Evolutionary conservation across 2,888 invertebrate genomes (phyloP), one percentile per base, ranked within the genome.

Genomic region (Drosophila siamana): DNA sequence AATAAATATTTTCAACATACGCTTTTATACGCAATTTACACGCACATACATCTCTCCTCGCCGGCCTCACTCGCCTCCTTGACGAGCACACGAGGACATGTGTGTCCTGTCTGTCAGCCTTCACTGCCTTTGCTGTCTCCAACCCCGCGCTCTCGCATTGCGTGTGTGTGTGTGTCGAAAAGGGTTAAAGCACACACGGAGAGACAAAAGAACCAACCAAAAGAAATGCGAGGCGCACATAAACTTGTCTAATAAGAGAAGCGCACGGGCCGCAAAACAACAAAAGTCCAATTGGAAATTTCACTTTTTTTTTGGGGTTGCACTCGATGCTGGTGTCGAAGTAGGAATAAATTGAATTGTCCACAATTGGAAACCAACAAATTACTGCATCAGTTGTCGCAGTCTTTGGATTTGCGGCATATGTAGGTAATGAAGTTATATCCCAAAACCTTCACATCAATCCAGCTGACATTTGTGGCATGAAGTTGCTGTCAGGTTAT

Each of bases 1-100:
- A 90, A 90, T 90, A 90, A 90, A 90, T 90, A 91, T 89, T 87
- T 91, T 86, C 82, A 89, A 86, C 89, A 90, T 78, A 81, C 80
- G 76, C 78, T 88, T 86, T 86, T 86, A 88, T 88, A 86, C 89
- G 89, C 89, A 86, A 86, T 89, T 86, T 86, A 65, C 86, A 86
- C 89, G 86, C 88, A 66, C 80, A 89, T 86, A 76, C 88, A 89
- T 86, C 88, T 86, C 88, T 76, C 78, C 66, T n/a, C 40, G 15
- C 84, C 28, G 40, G 46, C n/a, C n/a, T n/a, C n/a, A n/a, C 67
- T 33, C 67, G 61, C 78, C 63, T 57, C 60, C 74, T 70, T 57
- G 52, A 46, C 61, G 44, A 33, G 11, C 30, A 4, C 30, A 4
- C 30, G 11, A 61, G 67, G 38, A 62, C 82, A 78, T 68, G 63